Evolutionary conservation across 2,113 vertebrate species (phyloP).

Genomic region (Podiceps cristatus): DNA sequence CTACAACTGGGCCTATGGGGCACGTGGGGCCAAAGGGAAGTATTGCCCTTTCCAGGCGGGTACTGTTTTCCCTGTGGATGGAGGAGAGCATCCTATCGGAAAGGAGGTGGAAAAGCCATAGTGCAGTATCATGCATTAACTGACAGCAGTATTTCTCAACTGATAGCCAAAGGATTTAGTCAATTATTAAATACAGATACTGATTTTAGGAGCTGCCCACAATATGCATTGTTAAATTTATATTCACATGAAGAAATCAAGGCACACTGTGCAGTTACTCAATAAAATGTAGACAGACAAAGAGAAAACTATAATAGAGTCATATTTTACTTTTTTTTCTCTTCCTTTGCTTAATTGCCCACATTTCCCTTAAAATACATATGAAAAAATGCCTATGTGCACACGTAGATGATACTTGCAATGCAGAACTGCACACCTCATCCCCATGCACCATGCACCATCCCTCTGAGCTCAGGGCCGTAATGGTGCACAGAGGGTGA

Average conservation of each 20-base stretch:
- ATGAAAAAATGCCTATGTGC: not conserved
- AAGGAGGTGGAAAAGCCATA: not conserved
- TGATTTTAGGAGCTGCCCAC: not conserved
- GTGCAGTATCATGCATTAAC: not conserved
- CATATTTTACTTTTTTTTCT: not conserved
- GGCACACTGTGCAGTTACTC: not conserved
- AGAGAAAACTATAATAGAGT: not conserved
- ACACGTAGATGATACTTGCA: not conserved
- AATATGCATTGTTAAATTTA: not conserved
- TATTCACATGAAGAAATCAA: not conserved
- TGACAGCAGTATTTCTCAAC: not conserved
- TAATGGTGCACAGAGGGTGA: not conserved
- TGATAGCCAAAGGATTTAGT: not conserved
- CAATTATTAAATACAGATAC: not conserved
- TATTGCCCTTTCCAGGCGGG: not conserved
- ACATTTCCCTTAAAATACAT: not conserved
- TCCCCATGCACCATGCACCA: accelerated
- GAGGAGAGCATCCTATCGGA: not conserved
- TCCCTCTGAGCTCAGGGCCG: not conserved
- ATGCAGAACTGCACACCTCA: not conserved
- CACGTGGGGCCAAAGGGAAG: not conserved
- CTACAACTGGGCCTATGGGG: not conserved
- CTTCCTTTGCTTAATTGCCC: not conserved
- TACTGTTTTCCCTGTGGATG: not conserved
- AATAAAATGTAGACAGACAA: not conserved